Percentiles rank a stretch among this genome's conserved stretches.
Evolutionary conservation across 2,113 vertebrate genomes (phyloP).

Genomic region (Tupaia tana): DNA sequence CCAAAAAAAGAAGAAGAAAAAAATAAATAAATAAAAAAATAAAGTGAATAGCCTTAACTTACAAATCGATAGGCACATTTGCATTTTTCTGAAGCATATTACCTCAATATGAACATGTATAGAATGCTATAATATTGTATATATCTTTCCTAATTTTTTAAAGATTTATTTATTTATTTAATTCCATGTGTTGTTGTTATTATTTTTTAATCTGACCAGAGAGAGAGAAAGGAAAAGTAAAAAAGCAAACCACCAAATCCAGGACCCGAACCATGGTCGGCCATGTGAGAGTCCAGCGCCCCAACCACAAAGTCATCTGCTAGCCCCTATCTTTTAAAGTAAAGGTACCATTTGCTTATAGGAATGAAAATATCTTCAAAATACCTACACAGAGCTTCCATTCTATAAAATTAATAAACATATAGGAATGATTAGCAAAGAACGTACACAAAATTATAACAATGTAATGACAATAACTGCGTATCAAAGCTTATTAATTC

Average conservation of each 20-base stretch:
- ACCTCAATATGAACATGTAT: background rate
- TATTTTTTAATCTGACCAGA: too few relatives aligned
- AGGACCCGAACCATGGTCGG: too few relatives aligned
- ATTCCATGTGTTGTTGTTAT: too few relatives aligned
- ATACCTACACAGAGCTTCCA: background rate
- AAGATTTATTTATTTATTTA: too few relatives aligned
- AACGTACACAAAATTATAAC: background rate
- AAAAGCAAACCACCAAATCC: too few relatives aligned
- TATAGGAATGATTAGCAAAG: background rate
- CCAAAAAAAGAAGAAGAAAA: too few relatives aligned
- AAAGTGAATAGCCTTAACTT: conserved; percentile 37
- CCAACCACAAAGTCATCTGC: too few relatives aligned
- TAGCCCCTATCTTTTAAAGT: background rate
- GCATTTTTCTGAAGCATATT: background rate
- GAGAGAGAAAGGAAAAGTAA: too few relatives aligned
- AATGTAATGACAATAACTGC: background rate
- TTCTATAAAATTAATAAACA: conserved; percentile 37
- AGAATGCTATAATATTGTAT: background rate
- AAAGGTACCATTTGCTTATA: conserved; percentile 22
- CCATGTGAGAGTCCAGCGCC: too few relatives aligned
- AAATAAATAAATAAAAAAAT: too few relatives aligned
- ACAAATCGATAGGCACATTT: background rate
- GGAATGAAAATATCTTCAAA: background rate
- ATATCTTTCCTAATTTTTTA: background rate
- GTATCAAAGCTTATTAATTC: background rate